A percentile compares a stretch with the other conserved stretches of the same genome.
Conservation (phyloP, 1,140 invertebrate genomes). For the Diploscapter pachys region DNA sequence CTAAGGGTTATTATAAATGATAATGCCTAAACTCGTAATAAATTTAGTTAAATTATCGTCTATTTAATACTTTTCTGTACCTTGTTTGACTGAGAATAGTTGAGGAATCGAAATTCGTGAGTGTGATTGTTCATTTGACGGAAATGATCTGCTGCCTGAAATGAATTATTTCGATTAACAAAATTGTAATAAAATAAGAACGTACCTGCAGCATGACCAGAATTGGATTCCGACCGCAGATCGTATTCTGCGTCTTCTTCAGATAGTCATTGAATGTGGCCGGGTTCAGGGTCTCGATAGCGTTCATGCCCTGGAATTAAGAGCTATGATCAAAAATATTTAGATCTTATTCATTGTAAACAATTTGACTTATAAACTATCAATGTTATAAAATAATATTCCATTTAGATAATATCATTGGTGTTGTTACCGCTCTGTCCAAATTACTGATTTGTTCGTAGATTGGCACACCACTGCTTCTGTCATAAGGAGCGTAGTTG, state of each 20-base stretch:
- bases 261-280: conserved; percentile 85
- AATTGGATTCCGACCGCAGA: conserved; percentile 97
- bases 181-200: conserved; percentile 31
- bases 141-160: conserved; percentile 57
- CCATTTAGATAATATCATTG: too few relatives aligned
- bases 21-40: too few relatives aligned
- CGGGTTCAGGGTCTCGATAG: conserved; percentile 87
- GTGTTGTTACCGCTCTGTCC: conserved; percentile 43
- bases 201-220: conserved; percentile 86
- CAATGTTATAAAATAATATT: too few relatives aligned
- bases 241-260: conserved; percentile 94
- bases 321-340: too few relatives aligned
- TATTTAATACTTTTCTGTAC: conserved; percentile 4
- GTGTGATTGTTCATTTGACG: conserved; percentile 53
- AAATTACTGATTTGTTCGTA: conserved; percentile 56
- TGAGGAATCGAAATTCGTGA: conserved; percentile 50
- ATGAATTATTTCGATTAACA: neutral
- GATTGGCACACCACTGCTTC: conserved; percentile 67
- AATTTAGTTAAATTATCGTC: too few relatives aligned
- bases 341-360: too few relatives aligned
- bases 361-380: too few relatives aligned
- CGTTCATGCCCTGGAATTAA: conserved; percentile 79
- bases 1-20: too few relatives aligned
- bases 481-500: conserved; percentile 84
- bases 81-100: conserved; percentile 57